Percentiles rank a stretch among this genome's conserved stretches.
Conservation (phyloP, 2,113 vertebrate species). For the Tupaia tana region DNA sequence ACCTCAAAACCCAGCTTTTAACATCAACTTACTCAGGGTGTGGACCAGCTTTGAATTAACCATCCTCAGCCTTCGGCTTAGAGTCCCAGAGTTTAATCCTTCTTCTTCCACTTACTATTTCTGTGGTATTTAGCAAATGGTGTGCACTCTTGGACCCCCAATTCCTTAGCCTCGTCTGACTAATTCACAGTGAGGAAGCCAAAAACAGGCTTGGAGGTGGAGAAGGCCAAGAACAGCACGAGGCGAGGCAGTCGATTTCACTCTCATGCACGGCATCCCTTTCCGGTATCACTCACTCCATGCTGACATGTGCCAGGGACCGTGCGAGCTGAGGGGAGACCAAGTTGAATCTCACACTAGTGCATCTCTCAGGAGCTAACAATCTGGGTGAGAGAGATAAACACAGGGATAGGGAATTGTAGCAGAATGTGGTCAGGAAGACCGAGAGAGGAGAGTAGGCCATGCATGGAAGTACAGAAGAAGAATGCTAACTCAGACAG, state of each 20-base stretch:
- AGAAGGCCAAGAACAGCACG: not conserved
- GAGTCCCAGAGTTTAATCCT: not conserved
- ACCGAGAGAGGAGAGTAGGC: too few relatives aligned
- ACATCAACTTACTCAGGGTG: not conserved
- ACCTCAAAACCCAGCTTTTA: slow-evolving; percentile 54
- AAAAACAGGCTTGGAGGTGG: not conserved
- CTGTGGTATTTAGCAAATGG: not conserved
- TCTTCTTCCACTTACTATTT: not conserved
- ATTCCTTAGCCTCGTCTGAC: not conserved
- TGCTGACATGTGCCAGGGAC: not conserved
- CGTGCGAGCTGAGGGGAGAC: not conserved
- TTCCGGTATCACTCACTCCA: not conserved
- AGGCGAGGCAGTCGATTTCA: not conserved
- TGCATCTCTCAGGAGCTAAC: not conserved
- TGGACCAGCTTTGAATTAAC: slow-evolving; percentile 3
- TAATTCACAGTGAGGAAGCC: not conserved
- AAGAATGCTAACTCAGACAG: not conserved
- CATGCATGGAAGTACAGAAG: not conserved
- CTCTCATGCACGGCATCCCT: accelerated
- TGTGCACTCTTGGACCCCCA: not conserved
- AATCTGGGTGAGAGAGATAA: too few relatives aligned
- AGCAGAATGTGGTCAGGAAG: not conserved
- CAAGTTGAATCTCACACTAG: not conserved
- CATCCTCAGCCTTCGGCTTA: not conserved
- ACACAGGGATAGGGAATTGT: not conserved